Evolutionary conservation across 2,888 invertebrate genomes (phyloP), one percentile per base, ranked within the genome.

Genomic region (Lathronympha strigana): DNA sequence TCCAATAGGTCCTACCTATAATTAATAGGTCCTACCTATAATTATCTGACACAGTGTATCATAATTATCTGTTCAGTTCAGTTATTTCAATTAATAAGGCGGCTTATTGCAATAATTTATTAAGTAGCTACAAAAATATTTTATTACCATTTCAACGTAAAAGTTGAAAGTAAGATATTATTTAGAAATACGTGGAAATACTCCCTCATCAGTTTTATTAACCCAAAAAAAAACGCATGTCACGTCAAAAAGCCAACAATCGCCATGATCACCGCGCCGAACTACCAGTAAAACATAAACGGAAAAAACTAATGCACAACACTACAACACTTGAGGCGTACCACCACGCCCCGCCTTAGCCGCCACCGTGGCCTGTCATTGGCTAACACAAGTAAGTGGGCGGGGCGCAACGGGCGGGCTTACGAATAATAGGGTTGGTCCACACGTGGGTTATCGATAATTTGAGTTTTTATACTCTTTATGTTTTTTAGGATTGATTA

Each of bases 241-340:
- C 80, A 82, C 84, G 86, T 86, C 84, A 86, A 82, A 81, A 15
- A n/a, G n/a, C 28, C 47, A 21, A 36, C 38, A 66, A 66, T 61
- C 60, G 61, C 66, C 66, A 54, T 40, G 60, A 66, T 60, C 60
- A 66, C 61, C 63, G 54, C 28, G 31, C 61, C 60, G 60, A 28
- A n/a, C 51, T 21, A 66, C 66, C 66, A 66, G 66, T 54, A 84
- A 87, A 88, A 82, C 78, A 75, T 77, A 77, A 84, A 81, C 75
- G 77, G 80, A 86, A 87, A 87, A 81, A 86, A 76, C 81, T 83
- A 83, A 83, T 86, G 83, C 87, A 79, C 90, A 89, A 83, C 90
- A 89, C 90, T 89, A 89, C 83, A 86, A 81, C 77, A 76, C 76
- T 78, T 68, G 75, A 83, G 88, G 87, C 85, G 88, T 84, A 71